These are phyloP conservation scores for Pristiophorus japonicus DNA, from an alignment of 2,113 vertebrate genomes.

Conservation along the genomic window DNA sequence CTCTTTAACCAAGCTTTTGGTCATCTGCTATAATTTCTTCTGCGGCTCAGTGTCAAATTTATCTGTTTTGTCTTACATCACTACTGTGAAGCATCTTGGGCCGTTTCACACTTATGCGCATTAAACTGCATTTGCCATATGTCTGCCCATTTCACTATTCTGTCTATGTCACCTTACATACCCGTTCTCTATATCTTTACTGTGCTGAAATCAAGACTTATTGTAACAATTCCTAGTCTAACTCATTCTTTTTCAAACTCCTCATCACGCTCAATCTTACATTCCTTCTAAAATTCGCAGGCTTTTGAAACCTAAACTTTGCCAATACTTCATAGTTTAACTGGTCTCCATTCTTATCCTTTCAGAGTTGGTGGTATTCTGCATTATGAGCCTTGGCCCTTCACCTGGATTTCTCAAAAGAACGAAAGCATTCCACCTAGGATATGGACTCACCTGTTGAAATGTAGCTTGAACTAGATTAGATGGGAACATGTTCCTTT, in stretches of 20 bases:
- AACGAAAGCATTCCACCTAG: background rate
- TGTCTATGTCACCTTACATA: background rate
- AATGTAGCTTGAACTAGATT: constrained; percentile 95
- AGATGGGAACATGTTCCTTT: constrained; percentile 95
- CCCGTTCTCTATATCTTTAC: background rate
- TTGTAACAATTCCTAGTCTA: background rate
- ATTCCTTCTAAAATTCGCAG: background rate
- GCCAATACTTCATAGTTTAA: background rate
- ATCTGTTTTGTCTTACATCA: no score
- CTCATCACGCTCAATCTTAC: background rate
- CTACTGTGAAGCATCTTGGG: no score
- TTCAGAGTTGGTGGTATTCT: background rate
- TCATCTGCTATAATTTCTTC: no score
- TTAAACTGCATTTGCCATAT: background rate
- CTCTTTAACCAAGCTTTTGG: no score
- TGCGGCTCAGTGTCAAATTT: no score
- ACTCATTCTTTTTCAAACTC: background rate
- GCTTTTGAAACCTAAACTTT: background rate
- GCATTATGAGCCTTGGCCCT: background rate
- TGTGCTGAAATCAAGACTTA: background rate
- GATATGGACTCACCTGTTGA: constrained; percentile 70
- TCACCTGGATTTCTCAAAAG: background rate
- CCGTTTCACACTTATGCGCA: background rate
- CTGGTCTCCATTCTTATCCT: background rate
- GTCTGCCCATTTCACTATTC: background rate